Percentiles rank a stretch among this genome's conserved stretches.
These are phyloP conservation scores for Nanorana parkeri DNA, from an alignment of 2,113 vertebrate genomes.

Conservation along the genomic window DNA sequence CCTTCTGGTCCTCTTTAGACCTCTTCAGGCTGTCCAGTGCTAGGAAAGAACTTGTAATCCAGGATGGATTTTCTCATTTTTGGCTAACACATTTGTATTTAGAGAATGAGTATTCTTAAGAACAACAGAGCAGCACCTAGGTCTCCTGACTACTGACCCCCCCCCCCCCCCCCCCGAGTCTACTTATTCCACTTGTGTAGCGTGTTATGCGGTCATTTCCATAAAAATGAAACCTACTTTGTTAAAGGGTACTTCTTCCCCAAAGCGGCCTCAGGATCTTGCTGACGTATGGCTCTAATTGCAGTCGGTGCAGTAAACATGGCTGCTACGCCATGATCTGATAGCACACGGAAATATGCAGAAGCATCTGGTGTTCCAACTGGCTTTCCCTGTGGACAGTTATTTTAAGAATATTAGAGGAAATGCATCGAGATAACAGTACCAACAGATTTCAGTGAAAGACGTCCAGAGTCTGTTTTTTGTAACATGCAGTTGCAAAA, in stretches of 20 bases:
- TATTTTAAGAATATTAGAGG: conserved; percentile 67
- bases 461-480: not conserved
- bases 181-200: too few relatives aligned
- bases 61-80: too few relatives aligned
- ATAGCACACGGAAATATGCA: conserved; percentile 91
- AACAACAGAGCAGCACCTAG: too few relatives aligned
- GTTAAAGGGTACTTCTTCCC: conserved; percentile 81
- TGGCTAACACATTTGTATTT: too few relatives aligned
- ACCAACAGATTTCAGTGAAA: not conserved
- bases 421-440: not conserved
- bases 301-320: conserved; percentile 95
- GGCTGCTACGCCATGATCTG: conserved; percentile 84
- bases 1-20: too few relatives aligned
- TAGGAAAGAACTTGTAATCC: too few relatives aligned
- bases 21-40: too few relatives aligned
- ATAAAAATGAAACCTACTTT: conserved; percentile 77
- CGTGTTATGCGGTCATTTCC: conserved; percentile 27
- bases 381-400: conserved; percentile 89
- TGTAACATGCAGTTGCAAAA: too few relatives aligned
- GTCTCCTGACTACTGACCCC: too few relatives aligned
- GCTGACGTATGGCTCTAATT: conserved; percentile 93
- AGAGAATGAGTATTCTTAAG: too few relatives aligned
- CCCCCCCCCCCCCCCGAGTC: too few relatives aligned
- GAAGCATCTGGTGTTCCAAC: conserved; percentile 94
- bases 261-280: conserved; percentile 83